Base-by-base conservation (phyloP, 2,888 invertebrate species). In the Oscheius sp. region DNA sequence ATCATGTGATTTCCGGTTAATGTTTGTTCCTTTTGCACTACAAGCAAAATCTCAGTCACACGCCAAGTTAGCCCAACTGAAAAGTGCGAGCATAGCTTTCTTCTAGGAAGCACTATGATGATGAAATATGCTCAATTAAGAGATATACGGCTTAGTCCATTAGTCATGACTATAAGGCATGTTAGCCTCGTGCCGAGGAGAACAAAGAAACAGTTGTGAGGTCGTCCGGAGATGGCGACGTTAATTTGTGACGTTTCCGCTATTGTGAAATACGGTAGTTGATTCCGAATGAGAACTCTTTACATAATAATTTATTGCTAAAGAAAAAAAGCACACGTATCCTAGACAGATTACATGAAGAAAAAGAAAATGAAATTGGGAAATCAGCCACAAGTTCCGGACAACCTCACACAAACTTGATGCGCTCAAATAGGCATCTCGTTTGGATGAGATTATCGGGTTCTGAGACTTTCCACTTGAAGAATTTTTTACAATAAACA, bases 371-470 rank as follows among this genome's bases (percentile, higher is more conserved):
- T 2, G n/a, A n/a, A 25, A 3, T 7, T 53, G 21, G 21, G 53
- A 18, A 25, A 53, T 18, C 41, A 18, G 18, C 9, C 35, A 35
- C 35, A 6, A 35, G 52, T 52, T 49, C 66, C 66, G 35, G 66
- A 21, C 52, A 66, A 66, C 52, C 66, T 66, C 66, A 66, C 49
- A 18, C 66, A 66, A 66, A 66, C 66, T 66, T 66, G 66, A 66
- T 66, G 66, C 66, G 66, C 66, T 49, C 29, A 23, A 16, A 13
- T 52, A 52, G 66, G 66, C 66, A 66, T 66, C 66, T 66, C 66
- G 66, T 66, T 66, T 66, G 66, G 66, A 66, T 66, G 66, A 66
- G 66, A 66, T 66, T 66, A 66, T 49, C 66, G 27, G 29, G 66
- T 66, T 66, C 29, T 27, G 7, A 23, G 63, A n/a, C 35, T 35